Evolutionary conservation across 2,888 invertebrate species (phyloP).

Genomic region (Atethmia centrago): DNA sequence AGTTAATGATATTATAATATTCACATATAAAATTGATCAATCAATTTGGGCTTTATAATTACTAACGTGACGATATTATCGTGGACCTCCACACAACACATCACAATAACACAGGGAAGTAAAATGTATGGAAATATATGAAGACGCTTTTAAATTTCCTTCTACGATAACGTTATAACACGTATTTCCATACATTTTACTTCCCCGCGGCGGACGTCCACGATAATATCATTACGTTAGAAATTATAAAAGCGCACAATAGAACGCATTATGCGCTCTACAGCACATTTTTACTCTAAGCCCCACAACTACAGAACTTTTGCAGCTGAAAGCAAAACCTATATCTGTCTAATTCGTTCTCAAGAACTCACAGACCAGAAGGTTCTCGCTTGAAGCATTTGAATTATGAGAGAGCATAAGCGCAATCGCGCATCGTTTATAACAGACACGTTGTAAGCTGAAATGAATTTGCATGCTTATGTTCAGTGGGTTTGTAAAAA

Average conservation of each 20-base stretch:
- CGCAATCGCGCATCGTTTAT: conserved; percentile 34
- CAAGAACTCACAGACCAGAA: conserved; percentile 31
- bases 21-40: too few relatives aligned
- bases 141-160: not conserved
- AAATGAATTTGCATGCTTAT: conserved; percentile 39
- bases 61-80: too few relatives aligned
- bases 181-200: not conserved
- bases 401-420: conserved; percentile 46
- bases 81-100: too few relatives aligned
- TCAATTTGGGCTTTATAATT: too few relatives aligned
- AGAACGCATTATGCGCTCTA: conserved; percentile 6
- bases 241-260: not conserved
- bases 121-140: too few relatives aligned
- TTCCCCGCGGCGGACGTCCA: too few relatives aligned
- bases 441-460: conserved; percentile 25
- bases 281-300: not conserved
- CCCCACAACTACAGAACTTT: conserved; percentile 2
- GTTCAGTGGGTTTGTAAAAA: conserved; percentile 40
- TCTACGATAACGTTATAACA: not conserved
- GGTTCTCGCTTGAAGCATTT: conserved; percentile 37
- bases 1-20: too few relatives aligned
- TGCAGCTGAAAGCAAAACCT: conserved; percentile 39
- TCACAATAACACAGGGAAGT: too few relatives aligned
- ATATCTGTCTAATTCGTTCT: conserved; percentile 54
- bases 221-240: not conserved